A percentile compares a stretch with the other conserved stretches of the same genome.
Evolutionary conservation across 1,140 invertebrate genomes (phyloP).

Genomic region (Nephila pilipes): DNA sequence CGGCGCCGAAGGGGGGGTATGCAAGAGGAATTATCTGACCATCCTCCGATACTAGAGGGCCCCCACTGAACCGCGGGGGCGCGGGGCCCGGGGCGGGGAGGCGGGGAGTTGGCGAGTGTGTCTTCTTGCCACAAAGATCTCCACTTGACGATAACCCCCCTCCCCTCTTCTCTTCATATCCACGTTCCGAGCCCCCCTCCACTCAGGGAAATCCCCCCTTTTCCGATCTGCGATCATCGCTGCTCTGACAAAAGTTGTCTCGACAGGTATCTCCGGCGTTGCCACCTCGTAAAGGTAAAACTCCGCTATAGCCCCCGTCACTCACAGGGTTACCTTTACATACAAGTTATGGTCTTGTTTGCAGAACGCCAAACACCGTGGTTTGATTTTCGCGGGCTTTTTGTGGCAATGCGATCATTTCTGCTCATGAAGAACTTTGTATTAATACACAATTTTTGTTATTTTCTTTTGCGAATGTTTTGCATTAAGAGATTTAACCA

Average conservation of each 20-base stretch:
- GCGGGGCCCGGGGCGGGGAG: background rate
- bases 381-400: constrained; percentile 36
- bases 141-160: constrained; percentile 31
- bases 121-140: constrained; percentile 63
- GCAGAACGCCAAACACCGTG: background rate
- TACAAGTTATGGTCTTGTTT: background rate
- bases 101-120: constrained; percentile 68
- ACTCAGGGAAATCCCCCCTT: constrained; percentile 19
- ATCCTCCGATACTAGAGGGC: background rate
- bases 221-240: constrained; percentile 54
- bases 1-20: constrained; percentile 64
- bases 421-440: too few relatives aligned
- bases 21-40: constrained; percentile 29
- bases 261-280: constrained; percentile 75
- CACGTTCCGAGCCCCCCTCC: constrained; percentile 22
- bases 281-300: constrained; percentile 70
- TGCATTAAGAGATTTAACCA: too few relatives aligned
- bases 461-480: too few relatives aligned
- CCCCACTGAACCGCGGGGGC: too few relatives aligned
- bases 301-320: constrained; percentile 57
- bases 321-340: constrained; percentile 53
- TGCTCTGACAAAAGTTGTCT: constrained; percentile 69
- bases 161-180: background rate
- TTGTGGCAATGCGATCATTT: background rate
- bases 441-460: too few relatives aligned